These are phyloP conservation scores for Tenualosa ilisha DNA, from an alignment of 2,797 vertebrate genomes.

Conservation along the genomic window DNA sequence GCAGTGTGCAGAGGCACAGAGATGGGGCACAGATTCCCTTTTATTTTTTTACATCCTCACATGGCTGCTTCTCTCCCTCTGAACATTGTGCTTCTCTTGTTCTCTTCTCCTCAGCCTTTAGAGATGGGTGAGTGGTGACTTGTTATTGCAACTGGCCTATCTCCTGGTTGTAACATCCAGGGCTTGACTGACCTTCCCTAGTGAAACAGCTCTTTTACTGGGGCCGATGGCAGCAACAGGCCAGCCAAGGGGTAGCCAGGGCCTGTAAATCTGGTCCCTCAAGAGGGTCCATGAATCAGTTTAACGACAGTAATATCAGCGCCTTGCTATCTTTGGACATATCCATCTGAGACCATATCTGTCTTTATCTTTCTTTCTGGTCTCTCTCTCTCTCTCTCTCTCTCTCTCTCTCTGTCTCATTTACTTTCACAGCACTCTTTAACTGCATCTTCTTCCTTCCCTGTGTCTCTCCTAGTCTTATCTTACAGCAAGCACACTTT, in stretches of 20 bases:
- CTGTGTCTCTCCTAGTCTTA: constrained; percentile 23
- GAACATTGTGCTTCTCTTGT: too few species aligned
- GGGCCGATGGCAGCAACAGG: not conserved
- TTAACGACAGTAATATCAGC: constrained; percentile 11
- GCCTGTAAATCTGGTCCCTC: not conserved
- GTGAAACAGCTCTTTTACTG: not conserved
- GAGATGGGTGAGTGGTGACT: not conserved
- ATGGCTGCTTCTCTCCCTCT: too few species aligned
- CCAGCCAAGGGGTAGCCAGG: not conserved
- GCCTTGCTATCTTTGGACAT: constrained; percentile 4
- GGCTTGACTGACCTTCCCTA: constrained; percentile 5
- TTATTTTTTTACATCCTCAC: too few species aligned
- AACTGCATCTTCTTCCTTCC: constrained; percentile 1
- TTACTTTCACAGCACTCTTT: not conserved
- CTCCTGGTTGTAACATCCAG: constrained; percentile 11
- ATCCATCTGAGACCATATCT: constrained; percentile 15
- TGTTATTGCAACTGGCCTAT: not conserved
- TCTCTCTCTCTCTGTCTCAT: not conserved
- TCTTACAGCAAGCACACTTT: not conserved
- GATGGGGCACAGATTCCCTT: too few species aligned
- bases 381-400: not conserved
- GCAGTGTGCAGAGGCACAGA: too few species aligned
- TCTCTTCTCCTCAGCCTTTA: not conserved
- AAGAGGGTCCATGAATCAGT: constrained; percentile 7
- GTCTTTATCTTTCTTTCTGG: not conserved